phyloP scores from a whole-genome alignment of 2,113 vertebrate species.

The Shinisaurus crocodilurus region DNA sequence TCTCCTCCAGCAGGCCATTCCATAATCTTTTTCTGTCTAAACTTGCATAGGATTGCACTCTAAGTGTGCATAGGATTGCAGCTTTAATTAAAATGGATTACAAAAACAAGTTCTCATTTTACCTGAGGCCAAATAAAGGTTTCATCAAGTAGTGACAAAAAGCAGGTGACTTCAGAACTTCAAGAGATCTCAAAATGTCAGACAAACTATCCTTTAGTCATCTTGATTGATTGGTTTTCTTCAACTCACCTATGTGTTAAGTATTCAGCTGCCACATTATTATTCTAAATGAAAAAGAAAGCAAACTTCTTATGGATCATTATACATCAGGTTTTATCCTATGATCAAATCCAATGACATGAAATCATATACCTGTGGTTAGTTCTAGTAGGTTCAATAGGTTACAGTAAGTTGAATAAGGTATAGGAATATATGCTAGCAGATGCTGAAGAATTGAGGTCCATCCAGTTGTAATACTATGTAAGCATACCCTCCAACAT shows the following conservation, averaged over 20 bases:
- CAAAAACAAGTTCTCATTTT: neutral
- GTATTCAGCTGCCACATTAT: neutral
- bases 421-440: neutral
- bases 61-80: too few relatives aligned
- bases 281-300: neutral
- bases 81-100: neutral
- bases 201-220: neutral
- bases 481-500: too few relatives aligned
- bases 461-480: too few relatives aligned
- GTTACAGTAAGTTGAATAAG: neutral
- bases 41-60: too few relatives aligned
- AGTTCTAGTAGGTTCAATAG: neutral
- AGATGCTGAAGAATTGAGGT: neutral
- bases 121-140: neutral
- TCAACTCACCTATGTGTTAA: neutral
- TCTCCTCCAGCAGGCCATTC: too few relatives aligned
- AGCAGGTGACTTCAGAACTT: neutral
- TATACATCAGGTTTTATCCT: neutral
- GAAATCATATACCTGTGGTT: neutral
- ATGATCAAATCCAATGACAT: neutral
- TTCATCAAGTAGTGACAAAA: neutral
- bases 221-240: neutral
- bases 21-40: too few relatives aligned
- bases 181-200: slow-evolving; percentile 3
- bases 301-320: neutral